Evolutionary conservation across 2,113 vertebrate genomes (phyloP).

Genomic region (Brachionichthys hirsutus): DNA sequence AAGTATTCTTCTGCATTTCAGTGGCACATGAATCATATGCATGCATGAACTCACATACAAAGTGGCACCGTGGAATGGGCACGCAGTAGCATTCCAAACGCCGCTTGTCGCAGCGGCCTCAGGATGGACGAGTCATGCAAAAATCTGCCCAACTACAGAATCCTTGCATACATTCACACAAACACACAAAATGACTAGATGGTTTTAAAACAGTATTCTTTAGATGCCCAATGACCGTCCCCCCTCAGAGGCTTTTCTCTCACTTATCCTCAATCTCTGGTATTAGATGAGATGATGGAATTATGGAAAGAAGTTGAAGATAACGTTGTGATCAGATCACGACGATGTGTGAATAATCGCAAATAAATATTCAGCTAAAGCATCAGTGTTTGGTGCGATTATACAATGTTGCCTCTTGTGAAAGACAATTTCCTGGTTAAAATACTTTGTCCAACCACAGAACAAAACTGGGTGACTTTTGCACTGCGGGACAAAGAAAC

Average conservation of each 20-base stretch:
- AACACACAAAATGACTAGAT: slow-evolving; percentile 14
- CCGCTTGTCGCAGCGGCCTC: slow-evolving; percentile 41
- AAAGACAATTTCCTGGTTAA: background rate
- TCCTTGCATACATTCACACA: slow-evolving; percentile 39
- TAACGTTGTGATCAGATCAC: background rate
- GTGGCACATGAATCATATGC: slow-evolving; percentile 41
- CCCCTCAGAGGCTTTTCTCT: slow-evolving; percentile 7
- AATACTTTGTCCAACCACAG: background rate
- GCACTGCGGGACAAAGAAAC: background rate
- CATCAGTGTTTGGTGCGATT: too few relatives aligned
- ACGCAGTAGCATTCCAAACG: slow-evolving; percentile 50
- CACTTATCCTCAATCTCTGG: slow-evolving; percentile 14
- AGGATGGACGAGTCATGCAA: slow-evolving; percentile 69
- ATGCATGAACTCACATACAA: slow-evolving; percentile 55
- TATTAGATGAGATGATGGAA: slow-evolving; percentile 10
- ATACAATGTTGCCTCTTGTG: too few relatives aligned
- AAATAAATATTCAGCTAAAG: too few relatives aligned
- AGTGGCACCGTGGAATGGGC: slow-evolving; percentile 50
- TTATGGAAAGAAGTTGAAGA: background rate
- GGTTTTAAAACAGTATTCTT: slow-evolving; percentile 27
- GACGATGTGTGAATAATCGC: too few relatives aligned
- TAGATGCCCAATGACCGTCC: slow-evolving; percentile 12
- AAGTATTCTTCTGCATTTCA: slow-evolving; percentile 29
- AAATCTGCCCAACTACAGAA: slow-evolving; percentile 67
- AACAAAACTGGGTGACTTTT: too few relatives aligned